Evolutionary conservation across 2,888 invertebrate genomes (phyloP), one percentile per base, ranked within the genome.

Genomic region (Dicycla oo): DNA sequence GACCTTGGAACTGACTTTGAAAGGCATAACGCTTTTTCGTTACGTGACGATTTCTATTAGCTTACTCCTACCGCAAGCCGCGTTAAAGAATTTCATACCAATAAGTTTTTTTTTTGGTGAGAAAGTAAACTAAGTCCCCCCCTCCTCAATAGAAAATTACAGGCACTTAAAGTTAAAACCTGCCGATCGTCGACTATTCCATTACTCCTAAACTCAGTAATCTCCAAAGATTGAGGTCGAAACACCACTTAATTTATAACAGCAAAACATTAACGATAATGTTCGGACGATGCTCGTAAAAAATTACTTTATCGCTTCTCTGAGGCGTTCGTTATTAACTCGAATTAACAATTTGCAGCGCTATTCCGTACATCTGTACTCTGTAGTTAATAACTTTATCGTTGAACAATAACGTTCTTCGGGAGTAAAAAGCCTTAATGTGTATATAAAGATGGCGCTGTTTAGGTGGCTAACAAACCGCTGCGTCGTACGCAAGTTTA

Each of bases 271-370:
- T 91, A 92, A 90, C 91, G 91, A 92, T 93, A 91, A 93, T 90
- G 91, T 89, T 88, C 86, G 88, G 88, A 86, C 86, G 87, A 88
- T 87, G 88, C 87, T 88, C 92, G 90, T 94, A 94, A 94, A 94
- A 93, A 93, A 91, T 78, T 89, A 91, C 89, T 94, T 94, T 93
- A 94, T 92, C 89, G 91, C 80, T 69, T 87, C 88, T 86, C 88
- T 89, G 89, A 89, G 91, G 89, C 91, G 90, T 87, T 89, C 87
- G 92, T 91, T 94, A 94, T 94, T 95, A 95, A 94, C 89, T 88
- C 86, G 91, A 92, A 94, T 94, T 93, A 95, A 94, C 93, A 94
- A 93, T 94, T 93, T 92, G 88, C 89, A 87, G 82, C 86, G 89
- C 90, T 89, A 88, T 93, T 92, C 88, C 85, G 89, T 92, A 93